Conservation (phyloP, 2,888 invertebrate genomes). For the Xestobium rufovillosum region DNA sequence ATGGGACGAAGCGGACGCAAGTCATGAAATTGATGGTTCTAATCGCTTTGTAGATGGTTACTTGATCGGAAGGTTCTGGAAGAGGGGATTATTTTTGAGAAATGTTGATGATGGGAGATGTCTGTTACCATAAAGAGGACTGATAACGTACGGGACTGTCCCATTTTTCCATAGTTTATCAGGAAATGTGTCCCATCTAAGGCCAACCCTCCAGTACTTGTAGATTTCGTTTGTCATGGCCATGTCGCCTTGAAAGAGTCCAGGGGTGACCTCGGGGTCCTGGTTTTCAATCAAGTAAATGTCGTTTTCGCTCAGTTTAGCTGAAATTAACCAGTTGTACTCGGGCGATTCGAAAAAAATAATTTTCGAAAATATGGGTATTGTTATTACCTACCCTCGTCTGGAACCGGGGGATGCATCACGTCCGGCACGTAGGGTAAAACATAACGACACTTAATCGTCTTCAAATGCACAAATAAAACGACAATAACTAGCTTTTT, state of each 20-base stretch:
- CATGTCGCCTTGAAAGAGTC: slow-evolving; percentile 62
- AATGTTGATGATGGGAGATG: background rate
- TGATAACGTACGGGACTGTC: slow-evolving; percentile 59
- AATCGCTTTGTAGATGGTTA: slow-evolving; percentile 53
- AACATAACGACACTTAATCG: slow-evolving; percentile 27
- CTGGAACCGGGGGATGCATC: slow-evolving; percentile 44
- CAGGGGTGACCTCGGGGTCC: slow-evolving; percentile 60
- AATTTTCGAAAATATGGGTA: too few relatives aligned
- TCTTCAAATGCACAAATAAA: slow-evolving; percentile 4
- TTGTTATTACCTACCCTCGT: slow-evolving; percentile 41
- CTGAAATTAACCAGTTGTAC: too few relatives aligned
- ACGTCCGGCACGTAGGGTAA: slow-evolving; percentile 43
- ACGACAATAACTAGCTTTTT: background rate
- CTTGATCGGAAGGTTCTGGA: slow-evolving; percentile 50
- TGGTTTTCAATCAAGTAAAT: slow-evolving; percentile 32
- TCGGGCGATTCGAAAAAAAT: too few relatives aligned
- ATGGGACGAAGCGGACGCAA: slow-evolving; percentile 57
- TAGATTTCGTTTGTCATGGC: slow-evolving; percentile 56
- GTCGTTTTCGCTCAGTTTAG: too few relatives aligned
- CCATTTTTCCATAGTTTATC: slow-evolving; percentile 57
- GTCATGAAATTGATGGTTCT: slow-evolving; percentile 56
- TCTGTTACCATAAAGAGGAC: slow-evolving; percentile 53
- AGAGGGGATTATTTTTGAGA: slow-evolving; percentile 15
- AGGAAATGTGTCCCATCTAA: slow-evolving; percentile 58
- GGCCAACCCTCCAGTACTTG: slow-evolving; percentile 53